phyloP scores from a whole-genome alignment of 2,797 vertebrate species.

The Sebastes variabilis region DNA sequence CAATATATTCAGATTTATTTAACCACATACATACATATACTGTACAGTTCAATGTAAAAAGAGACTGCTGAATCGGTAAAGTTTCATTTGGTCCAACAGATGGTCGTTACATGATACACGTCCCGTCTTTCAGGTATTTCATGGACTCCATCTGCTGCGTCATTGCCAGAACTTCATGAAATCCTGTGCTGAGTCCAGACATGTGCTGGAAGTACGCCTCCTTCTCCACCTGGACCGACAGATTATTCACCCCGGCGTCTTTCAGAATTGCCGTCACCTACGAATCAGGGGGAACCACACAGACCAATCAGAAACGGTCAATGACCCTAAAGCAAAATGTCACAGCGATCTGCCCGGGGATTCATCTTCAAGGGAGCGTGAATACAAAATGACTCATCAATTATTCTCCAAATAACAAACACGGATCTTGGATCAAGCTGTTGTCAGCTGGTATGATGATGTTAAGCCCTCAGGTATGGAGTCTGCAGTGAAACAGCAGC shows the following conservation, averaged over 20 bases:
- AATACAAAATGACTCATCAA: background rate
- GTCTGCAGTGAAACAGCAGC: background rate
- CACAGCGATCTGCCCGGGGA: background rate
- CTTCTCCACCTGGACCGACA: slow-evolving; percentile 97
- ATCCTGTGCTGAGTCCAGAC: slow-evolving; percentile 96
- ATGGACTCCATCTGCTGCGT: slow-evolving; percentile 95
- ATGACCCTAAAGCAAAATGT: no score
- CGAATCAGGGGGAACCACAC: background rate
- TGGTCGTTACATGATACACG: slow-evolving; percentile 90
- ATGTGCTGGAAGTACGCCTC: slow-evolving; percentile 99
- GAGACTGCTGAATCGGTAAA: background rate
- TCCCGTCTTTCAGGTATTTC: slow-evolving; percentile 94
- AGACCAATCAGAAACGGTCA: background rate
- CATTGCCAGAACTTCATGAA: slow-evolving; percentile 95
- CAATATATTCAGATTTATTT: slow-evolving; percentile 75
- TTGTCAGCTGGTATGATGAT: background rate
- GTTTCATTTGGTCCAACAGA: slow-evolving; percentile 58
- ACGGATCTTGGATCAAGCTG: background rate
- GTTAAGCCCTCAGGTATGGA: background rate
- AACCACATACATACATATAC: slow-evolving; percentile 56
- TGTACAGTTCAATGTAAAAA: slow-evolving; percentile 66
- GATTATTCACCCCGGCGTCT: slow-evolving; percentile 94
- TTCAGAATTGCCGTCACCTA: slow-evolving; percentile 94
- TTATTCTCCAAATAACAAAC: background rate
- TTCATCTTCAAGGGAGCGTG: background rate